Base-by-base conservation (phyloP, 2,888 invertebrate species). In the Patella pellucida region DNA sequence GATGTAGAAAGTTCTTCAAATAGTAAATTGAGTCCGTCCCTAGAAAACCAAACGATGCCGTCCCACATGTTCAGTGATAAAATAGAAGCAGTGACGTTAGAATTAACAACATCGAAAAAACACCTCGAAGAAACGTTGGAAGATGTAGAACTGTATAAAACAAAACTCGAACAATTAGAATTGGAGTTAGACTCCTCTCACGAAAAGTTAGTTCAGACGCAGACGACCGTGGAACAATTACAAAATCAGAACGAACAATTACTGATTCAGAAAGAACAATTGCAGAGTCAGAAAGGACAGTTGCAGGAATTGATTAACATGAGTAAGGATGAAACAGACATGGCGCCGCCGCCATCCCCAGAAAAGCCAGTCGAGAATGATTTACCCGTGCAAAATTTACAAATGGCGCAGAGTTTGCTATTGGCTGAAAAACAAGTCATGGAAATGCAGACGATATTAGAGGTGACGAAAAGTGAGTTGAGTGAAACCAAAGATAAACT, bases 101-200 rank as follows among this genome's bases (percentile, higher is more conserved):
- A 62, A 62, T 23, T 80, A 62, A 41, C 72, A n/a, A 69, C 80
- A 19, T 75, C 80, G 11, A 73, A 81, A 27, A 76, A 80, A 41
- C 83, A 87, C 72, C 79, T 87, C 2, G 82, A 86, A 70, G 85
- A 85, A 73, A 77, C 81, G n/a, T 81, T 85, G 41, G 81, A 80
- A 11, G 78, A 80, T 56, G 83, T 86, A 51, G 83, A 84, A 76
- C 52, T 69, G 14, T 72, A 76, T 78, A 82, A 73, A 79, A 78
- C 75, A 70, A 78, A 69, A 68, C 75, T 76, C 50, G 79, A 51
- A 62, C 80, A 75, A 76, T 79, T 73, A 19, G 73, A 78, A 68
- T 52, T 19, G n/a, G 52, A 71, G 62, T 56, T 67, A 51, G 68
- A 73, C 12, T 62, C 76, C 12, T 74, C 71, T 69, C 77, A 74